phyloP scores from a whole-genome alignment of 2,797 vertebrate species.

The Stomatorhinus walkeri region DNA sequence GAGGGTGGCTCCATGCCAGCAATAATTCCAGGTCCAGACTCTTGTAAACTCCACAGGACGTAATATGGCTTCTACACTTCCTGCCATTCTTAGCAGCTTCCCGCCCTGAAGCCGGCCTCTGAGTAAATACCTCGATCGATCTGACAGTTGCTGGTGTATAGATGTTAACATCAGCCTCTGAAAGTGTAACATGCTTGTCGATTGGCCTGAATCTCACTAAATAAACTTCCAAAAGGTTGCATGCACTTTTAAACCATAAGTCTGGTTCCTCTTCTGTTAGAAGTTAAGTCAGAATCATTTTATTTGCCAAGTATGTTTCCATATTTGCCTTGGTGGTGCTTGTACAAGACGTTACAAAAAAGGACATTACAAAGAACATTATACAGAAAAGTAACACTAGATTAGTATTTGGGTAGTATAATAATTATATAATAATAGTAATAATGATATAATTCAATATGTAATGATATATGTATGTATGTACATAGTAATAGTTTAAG shows the following conservation, averaged over 20 bases:
- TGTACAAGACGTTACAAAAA: background rate
- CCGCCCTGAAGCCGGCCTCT: background rate
- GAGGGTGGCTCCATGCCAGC: background rate
- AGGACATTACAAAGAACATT: background rate
- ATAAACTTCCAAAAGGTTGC: background rate
- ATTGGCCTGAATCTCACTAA: background rate
- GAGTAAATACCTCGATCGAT: background rate
- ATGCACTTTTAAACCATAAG: background rate
- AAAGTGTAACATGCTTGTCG: background rate
- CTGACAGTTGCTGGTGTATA: background rate
- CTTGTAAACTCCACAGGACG: constrained; percentile 14
- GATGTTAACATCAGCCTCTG: background rate
- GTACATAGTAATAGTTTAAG: background rate
- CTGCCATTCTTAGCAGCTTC: constrained; percentile 12
- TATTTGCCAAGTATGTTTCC: background rate
- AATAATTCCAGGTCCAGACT: constrained; percentile 14
- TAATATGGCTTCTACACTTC: constrained; percentile 20
- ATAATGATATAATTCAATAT: background rate
- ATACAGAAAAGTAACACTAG: background rate
- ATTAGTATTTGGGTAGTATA: background rate
- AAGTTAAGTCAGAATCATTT: background rate
- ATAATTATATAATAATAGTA: background rate
- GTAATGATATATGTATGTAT: background rate
- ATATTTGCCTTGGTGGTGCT: background rate
- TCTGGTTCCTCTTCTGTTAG: background rate